phyloP scores from a whole-genome alignment of 37 sponge, comb jelly and placozoan genomes.

The Spongia lamella region DNA sequence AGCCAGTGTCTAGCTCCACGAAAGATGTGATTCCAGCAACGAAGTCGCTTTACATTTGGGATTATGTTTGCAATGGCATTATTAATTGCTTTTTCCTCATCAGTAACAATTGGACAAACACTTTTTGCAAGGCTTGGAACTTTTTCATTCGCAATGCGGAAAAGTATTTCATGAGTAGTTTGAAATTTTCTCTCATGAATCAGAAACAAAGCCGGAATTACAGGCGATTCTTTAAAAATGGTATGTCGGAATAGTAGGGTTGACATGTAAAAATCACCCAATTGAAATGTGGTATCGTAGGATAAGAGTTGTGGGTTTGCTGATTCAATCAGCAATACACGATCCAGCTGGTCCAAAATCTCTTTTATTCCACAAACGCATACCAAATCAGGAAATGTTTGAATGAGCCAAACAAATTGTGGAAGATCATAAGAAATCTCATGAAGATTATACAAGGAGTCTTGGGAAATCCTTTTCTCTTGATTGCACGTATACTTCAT shows the following conservation, averaged over 20 bases:
- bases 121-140: slow-evolving; percentile 17
- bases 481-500: background rate
- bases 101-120: slow-evolving; percentile 29
- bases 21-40: slow-evolving; percentile 49
- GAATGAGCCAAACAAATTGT: slow-evolving; percentile 44
- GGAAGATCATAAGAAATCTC: slow-evolving; percentile 46
- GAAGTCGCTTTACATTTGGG: slow-evolving; percentile 17
- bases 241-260: slow-evolving; percentile 51
- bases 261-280: slow-evolving; percentile 60
- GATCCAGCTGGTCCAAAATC: slow-evolving; percentile 32
- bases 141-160: slow-evolving; percentile 25
- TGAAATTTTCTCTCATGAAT: slow-evolving; percentile 54
- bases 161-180: slow-evolving; percentile 34
- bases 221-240: slow-evolving; percentile 38
- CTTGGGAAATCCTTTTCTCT: slow-evolving; percentile 34
- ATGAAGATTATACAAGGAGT: slow-evolving; percentile 54
- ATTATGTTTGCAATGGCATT: slow-evolving; percentile 31
- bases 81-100: slow-evolving; percentile 37
- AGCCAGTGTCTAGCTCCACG: slow-evolving; percentile 30
- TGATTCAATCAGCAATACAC: slow-evolving; percentile 28
- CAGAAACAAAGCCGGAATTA: slow-evolving; percentile 45
- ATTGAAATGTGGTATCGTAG: slow-evolving; percentile 57
- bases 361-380: slow-evolving; percentile 55
- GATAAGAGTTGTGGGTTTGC: slow-evolving; percentile 36
- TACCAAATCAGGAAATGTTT: slow-evolving; percentile 41